Evolutionary conservation across 2,797 vertebrate genomes (phyloP), one percentile per base, ranked within the genome.

Genomic region (Manis pentadactyla): DNA sequence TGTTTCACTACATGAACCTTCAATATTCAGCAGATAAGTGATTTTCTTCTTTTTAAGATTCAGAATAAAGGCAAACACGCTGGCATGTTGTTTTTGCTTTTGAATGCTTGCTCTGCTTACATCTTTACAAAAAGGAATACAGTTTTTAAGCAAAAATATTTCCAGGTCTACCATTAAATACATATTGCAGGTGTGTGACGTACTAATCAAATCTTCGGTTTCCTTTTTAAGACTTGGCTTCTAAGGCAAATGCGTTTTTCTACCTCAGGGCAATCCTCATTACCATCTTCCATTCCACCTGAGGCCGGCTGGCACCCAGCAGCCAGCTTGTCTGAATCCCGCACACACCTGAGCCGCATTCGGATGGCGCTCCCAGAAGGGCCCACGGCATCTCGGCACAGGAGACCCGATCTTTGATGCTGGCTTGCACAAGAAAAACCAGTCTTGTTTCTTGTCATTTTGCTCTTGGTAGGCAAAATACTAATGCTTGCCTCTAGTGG

Each of bases 1-100:
- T 68, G 51, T 82, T 78, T 93, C n/a, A 91, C 73, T 51, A 66
- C 73, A 74, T 93, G 90, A 86, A 86, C 37, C 78, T 91, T 88
- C 78, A 82, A 59, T 83, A 77, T n/a, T 89, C 73, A 29, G 71
- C 66, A 51, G 68, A 37, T 79, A 82, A 92, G 14, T 82, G 64
- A n/a, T 91, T 93, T 87, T 94, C 63, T 59, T 59, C 79, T 75
- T 64, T 63, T 15, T 55, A 88, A 63, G 14, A 87, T 51, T 90
- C 63, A 90, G 91, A 81, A 95, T 82, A 89, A 71, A 96, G 61
- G 57, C 63, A 78, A 73, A 0, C 23, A 46, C 46, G 2, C 37
- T 59, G 7, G 64, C 11, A 25, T 57, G 23, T 37, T 42, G 6
- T 39, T 84, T 86, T 84, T 55, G 0, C 7, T 42, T 83, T 73